A percentile compares a stretch with the other conserved stretches of the same genome.
Evolutionary conservation across 2,113 vertebrate genomes (phyloP).

Genomic region (Miniopterus natalensis): DNA sequence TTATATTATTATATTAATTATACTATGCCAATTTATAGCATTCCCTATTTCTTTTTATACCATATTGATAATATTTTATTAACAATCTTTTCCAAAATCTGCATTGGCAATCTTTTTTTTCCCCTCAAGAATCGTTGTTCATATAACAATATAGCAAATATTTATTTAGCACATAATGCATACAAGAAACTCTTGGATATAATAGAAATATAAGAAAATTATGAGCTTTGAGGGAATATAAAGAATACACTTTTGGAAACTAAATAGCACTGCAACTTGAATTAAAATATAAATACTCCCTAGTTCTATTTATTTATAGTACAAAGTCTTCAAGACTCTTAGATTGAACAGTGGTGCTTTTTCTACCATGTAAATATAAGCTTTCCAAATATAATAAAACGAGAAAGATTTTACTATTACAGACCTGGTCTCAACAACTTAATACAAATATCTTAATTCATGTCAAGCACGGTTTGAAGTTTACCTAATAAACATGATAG

Average conservation of each 20-base stretch:
- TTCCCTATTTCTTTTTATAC: background rate
- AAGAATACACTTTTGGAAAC: background rate
- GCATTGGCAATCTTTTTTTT: background rate
- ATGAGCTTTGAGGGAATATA: background rate
- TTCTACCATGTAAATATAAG: background rate
- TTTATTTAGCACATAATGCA: background rate
- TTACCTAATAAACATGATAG: background rate
- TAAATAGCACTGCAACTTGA: background rate
- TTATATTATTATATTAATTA: slow-evolving; percentile 10
- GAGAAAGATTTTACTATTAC: background rate
- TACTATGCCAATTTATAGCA: background rate
- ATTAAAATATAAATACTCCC: background rate
- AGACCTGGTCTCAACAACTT: background rate
- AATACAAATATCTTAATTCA: background rate
- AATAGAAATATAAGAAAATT: slow-evolving; percentile 17
- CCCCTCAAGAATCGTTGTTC: background rate
- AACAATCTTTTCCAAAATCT: background rate
- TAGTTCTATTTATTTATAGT: background rate
- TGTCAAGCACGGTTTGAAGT: background rate
- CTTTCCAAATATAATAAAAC: slow-evolving; percentile 1
- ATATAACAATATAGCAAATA: background rate
- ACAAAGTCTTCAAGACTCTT: background rate
- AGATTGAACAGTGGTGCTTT: background rate
- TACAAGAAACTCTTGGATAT: background rate
- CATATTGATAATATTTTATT: background rate